These are phyloP conservation scores for Patiria miniata DNA, from an alignment of 35 echinoderm and acorn worm species.

Conservation along the genomic window DNA sequence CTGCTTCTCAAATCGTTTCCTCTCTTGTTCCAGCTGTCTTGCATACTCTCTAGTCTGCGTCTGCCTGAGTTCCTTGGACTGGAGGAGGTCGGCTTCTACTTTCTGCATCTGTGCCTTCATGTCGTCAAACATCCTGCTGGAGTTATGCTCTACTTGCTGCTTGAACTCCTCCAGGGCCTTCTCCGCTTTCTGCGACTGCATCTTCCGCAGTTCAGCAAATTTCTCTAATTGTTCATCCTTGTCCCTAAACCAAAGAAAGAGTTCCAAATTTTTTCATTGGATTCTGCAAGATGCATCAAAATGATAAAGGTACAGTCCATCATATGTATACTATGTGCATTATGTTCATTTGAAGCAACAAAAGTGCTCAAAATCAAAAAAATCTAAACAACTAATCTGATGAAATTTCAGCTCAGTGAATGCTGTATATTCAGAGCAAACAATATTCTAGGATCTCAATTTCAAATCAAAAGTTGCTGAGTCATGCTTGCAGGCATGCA, in stretches of 20 bases:
- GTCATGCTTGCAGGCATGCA: no score
- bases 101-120: conserved; percentile 94
- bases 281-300: no score
- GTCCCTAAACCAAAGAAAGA: conserved; percentile 14
- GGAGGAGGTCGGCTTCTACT: conserved; percentile 83
- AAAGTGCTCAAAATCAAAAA: no score
- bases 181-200: conserved; percentile 86
- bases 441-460: no score
- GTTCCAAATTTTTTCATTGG: no score
- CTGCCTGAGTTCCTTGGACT: conserved; percentile 81
- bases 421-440: no score
- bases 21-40: conserved; percentile 73
- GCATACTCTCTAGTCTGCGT: conserved; percentile 72
- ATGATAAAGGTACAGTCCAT: no score
- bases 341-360: no score
- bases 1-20: conserved; percentile 70
- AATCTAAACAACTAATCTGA: no score
- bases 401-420: no score
- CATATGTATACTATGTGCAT: no score
- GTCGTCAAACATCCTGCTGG: conserved; percentile 99
- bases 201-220: conserved; percentile 63
- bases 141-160: conserved; percentile 86
- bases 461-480: no score
- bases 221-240: conserved; percentile 76
- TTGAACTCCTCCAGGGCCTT: conserved; percentile 90